Evolutionary conservation across 2,113 vertebrate genomes (phyloP).

Genomic region (Datnioides undecimradiatus): DNA sequence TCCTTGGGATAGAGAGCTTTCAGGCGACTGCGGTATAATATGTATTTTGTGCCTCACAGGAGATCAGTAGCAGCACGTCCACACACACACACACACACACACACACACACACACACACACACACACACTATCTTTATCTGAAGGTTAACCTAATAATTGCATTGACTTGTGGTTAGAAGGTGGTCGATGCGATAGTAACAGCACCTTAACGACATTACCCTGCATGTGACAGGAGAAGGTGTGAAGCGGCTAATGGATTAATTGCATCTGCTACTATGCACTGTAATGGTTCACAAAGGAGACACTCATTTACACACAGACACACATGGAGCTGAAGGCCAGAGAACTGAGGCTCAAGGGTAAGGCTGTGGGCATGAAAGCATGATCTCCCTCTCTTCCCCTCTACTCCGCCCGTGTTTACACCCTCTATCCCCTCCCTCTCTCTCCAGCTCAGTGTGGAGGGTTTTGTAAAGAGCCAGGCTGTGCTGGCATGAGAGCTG

Average conservation of each 20-base stretch:
- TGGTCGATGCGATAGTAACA: conserved; percentile 51
- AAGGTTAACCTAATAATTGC: conserved; percentile 64
- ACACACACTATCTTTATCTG: conserved; percentile 25
- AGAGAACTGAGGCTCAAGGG: conserved; percentile 10
- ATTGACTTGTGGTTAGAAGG: conserved; percentile 27
- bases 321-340: conserved; percentile 6
- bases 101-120: conserved; percentile 7
- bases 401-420: conserved; percentile 44
- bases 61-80: conserved; percentile 17
- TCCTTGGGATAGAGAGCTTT: conserved; percentile 24
- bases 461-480: conserved; percentile 52
- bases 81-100: conserved; percentile 6
- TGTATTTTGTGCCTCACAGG: neutral
- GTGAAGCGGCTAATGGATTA: conserved; percentile 40
- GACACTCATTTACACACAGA: neutral
- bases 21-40: neutral
- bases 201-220: conserved; percentile 49
- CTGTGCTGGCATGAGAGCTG: conserved; percentile 53
- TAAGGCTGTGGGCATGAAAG: conserved; percentile 11
- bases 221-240: conserved; percentile 44
- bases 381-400: neutral
- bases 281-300: conserved; percentile 20
- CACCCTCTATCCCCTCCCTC: conserved; percentile 1
- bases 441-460: conserved; percentile 24
- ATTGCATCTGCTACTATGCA: conserved; percentile 36